Evolutionary conservation across 2,797 vertebrate genomes (phyloP).

Genomic region (Typhlichthys eigenmanni): DNA sequence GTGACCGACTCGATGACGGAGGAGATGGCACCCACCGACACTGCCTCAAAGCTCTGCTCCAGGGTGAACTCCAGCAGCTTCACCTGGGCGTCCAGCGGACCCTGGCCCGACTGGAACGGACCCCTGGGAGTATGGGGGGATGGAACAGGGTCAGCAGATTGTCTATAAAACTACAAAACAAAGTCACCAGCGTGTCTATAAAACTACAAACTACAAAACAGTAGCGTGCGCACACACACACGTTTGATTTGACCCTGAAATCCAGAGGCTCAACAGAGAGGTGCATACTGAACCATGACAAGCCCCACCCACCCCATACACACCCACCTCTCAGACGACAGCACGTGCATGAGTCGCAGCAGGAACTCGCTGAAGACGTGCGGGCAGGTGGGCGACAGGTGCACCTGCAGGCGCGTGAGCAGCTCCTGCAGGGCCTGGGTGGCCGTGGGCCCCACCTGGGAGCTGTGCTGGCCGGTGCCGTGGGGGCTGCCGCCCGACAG

Average conservation of each 20-base stretch:
- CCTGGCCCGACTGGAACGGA: constrained; percentile 95
- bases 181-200: too few relatives aligned
- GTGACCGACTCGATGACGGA: constrained; percentile 97
- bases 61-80: constrained; percentile 96
- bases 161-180: too few relatives aligned
- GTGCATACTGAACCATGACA: not conserved
- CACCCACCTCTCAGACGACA: constrained; percentile 92
- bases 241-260: too few relatives aligned
- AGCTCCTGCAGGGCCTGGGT: constrained; percentile 99
- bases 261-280: not conserved
- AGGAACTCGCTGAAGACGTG: constrained; percentile 99
- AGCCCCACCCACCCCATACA: constrained; percentile 71
- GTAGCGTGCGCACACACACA: too few relatives aligned
- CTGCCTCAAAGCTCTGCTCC: constrained; percentile 97
- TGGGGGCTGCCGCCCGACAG: constrained; percentile 94
- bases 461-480: constrained; percentile 95
- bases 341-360: constrained; percentile 94
- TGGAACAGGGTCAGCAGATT: too few relatives aligned
- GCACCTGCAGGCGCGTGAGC: constrained; percentile 94
- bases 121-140: constrained; percentile 73
- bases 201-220: too few relatives aligned
- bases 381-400: constrained; percentile 94
- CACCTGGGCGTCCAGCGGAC: constrained; percentile 95
- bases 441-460: constrained; percentile 97
- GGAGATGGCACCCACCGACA: constrained; percentile 94